These are phyloP conservation scores for Gnatocerus cornutus DNA, from an alignment of 2,888 invertebrate species.

Conservation along the genomic window DNA sequence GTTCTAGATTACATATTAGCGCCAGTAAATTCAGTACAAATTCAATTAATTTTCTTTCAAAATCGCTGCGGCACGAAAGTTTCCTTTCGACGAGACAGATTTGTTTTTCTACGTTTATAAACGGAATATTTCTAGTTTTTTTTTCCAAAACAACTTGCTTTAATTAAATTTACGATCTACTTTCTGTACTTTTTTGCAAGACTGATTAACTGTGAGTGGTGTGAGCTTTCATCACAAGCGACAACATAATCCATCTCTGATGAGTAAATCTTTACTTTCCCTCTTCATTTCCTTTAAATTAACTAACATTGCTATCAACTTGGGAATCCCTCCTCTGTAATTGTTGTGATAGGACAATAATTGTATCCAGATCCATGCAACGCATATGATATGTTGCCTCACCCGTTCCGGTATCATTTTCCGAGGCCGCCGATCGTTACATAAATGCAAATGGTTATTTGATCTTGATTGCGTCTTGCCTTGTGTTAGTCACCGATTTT, in stretches of 20 bases:
- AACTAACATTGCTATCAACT: background rate
- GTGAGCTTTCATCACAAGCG: background rate
- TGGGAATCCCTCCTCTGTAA: slow-evolving; percentile 8
- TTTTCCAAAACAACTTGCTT: too few relatives aligned
- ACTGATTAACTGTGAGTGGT: too few relatives aligned
- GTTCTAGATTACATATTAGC: too few relatives aligned
- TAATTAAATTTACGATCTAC: too few relatives aligned
- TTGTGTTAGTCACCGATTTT: slow-evolving; percentile 33
- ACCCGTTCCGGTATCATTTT: slow-evolving; percentile 52
- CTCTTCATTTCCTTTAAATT: background rate
- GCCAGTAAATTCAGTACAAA: too few relatives aligned
- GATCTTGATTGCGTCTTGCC: slow-evolving; percentile 40
- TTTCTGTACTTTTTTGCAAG: too few relatives aligned
- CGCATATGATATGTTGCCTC: slow-evolving; percentile 47
- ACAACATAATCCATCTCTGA: slow-evolving; percentile 2
- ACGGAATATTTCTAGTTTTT: too few relatives aligned
- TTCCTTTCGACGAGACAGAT: too few relatives aligned
- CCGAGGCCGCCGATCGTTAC: slow-evolving; percentile 48
- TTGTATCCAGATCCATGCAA: slow-evolving; percentile 42
- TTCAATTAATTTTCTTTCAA: too few relatives aligned
- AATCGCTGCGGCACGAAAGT: too few relatives aligned
- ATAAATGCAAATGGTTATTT: slow-evolving; percentile 39
- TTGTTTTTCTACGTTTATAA: too few relatives aligned
- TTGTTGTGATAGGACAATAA: slow-evolving; percentile 3
- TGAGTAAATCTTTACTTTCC: slow-evolving; percentile 1